phyloP scores from a whole-genome alignment of 2,113 vertebrate genomes.

The Aptenodytes patagonicus region DNA sequence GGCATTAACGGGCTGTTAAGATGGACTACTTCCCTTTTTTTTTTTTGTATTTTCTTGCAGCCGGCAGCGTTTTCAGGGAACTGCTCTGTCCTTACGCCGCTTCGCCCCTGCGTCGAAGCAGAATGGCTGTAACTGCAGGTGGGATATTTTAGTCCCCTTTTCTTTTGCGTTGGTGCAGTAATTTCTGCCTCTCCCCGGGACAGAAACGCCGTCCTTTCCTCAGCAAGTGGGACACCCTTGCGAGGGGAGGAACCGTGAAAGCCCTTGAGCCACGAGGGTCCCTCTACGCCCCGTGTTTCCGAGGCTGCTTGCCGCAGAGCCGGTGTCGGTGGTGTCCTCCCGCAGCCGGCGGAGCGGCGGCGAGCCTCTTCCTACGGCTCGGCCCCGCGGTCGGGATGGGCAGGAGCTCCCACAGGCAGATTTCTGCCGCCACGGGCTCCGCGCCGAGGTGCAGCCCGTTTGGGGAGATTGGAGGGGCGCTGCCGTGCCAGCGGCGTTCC shows the following conservation, averaged over 20 bases:
- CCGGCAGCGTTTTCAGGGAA: not conserved
- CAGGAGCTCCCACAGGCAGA: not conserved
- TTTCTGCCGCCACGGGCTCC: not conserved
- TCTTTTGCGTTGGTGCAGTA: fast-evolving
- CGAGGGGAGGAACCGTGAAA: too few species aligned
- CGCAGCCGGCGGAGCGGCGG: fast-evolving
- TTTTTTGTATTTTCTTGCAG: not conserved
- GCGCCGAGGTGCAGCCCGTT: fast-evolving
- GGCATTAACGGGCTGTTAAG: not conserved
- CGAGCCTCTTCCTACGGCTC: fast-evolving
- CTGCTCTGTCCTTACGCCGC: not conserved
- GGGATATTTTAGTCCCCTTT: not conserved
- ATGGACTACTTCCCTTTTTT: not conserved
- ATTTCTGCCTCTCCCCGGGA: not conserved
- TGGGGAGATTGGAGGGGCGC: not conserved
- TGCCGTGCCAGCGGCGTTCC: not conserved
- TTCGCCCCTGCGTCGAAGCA: fast-evolving
- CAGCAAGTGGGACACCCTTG: not conserved
- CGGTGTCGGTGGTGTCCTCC: too few species aligned
- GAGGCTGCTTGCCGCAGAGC: not conserved
- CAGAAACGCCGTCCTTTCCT: not conserved
- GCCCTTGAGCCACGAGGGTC: not conserved
- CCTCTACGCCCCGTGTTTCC: fast-evolving
- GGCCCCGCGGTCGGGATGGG: fast-evolving
- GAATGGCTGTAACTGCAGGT: not conserved